Percentiles rank a stretch among this genome's conserved stretches.
phyloP scores from a whole-genome alignment of 2,113 vertebrate species.

The Aegotheles bennettii region DNA sequence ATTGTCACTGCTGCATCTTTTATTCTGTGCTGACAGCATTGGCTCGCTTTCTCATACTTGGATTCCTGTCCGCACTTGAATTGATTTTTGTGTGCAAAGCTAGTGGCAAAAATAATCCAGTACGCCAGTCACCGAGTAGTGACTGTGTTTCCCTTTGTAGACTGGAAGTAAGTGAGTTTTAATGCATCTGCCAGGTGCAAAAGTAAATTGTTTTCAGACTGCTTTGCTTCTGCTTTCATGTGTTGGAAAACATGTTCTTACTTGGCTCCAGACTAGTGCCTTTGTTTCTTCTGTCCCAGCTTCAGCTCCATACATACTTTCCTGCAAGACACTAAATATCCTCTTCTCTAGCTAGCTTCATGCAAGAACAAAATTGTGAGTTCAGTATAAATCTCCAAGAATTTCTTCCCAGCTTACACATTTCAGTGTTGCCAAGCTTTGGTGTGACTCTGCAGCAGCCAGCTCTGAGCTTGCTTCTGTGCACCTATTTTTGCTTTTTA shows the following conservation, averaged over 20 bases:
- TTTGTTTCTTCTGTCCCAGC: not conserved
- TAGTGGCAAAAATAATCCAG: not conserved
- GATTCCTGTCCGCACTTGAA: not conserved
- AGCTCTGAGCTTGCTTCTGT: not conserved
- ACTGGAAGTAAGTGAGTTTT: not conserved
- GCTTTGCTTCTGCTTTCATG: not conserved
- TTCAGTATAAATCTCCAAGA: not conserved
- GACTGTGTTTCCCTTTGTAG: not conserved
- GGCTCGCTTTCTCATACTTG: accelerated
- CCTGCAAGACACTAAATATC: not conserved
- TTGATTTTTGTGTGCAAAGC: not conserved
- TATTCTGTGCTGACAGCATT: not conserved
- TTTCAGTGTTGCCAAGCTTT: not conserved
- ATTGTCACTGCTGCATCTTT: not conserved
- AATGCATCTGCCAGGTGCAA: not conserved
- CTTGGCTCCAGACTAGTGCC: not conserved
- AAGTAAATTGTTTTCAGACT: not conserved
- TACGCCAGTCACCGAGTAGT: not conserved
- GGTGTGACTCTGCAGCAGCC: not conserved
- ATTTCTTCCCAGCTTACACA: not conserved
- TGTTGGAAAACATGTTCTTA: not conserved
- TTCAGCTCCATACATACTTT: not conserved
- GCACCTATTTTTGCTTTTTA: not conserved
- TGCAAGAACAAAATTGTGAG: not conserved
- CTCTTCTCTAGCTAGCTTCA: not conserved